Evolutionary conservation across 2,888 invertebrate genomes (phyloP).

Genomic region (Tuberolachnus salignus): DNA sequence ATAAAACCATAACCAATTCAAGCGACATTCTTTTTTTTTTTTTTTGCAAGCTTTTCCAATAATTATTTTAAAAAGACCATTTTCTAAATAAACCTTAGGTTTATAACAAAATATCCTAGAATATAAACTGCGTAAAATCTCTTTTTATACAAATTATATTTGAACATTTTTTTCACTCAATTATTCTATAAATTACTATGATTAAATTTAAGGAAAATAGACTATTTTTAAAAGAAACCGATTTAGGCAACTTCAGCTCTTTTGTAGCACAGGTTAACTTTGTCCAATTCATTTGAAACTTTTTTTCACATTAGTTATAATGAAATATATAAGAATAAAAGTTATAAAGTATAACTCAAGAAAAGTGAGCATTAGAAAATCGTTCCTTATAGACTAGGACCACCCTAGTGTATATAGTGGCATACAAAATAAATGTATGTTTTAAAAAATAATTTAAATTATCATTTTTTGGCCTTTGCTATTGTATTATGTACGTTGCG

Average conservation of each 20-base stretch:
- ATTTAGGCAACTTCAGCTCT: slow-evolving; percentile 71
- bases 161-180: not conserved
- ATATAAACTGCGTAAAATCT: slow-evolving; percentile 12
- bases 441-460: too few species aligned
- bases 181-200: slow-evolving; percentile 5
- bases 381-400: slow-evolving; percentile 61
- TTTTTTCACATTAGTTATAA: slow-evolving; percentile 71
- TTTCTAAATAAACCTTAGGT: slow-evolving; percentile 7
- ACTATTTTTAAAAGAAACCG: slow-evolving; percentile 63
- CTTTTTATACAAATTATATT: slow-evolving; percentile 18
- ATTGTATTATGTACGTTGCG: too few species aligned
- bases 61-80: not conserved
- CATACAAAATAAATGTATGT: too few species aligned
- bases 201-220: slow-evolving; percentile 14
- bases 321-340: slow-evolving; percentile 59
- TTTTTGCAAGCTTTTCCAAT: too few species aligned
- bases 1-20: too few species aligned
- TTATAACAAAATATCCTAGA: not conserved
- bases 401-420: slow-evolving; percentile 43
- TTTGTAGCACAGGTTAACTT: slow-evolving; percentile 63
- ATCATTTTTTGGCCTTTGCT: too few species aligned
- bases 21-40: too few species aligned
- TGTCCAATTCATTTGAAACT: slow-evolving; percentile 71
- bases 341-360: slow-evolving; percentile 20
- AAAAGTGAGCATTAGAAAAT: not conserved